Base-by-base conservation (phyloP, 2,888 invertebrate species). In the Agonopterix subpropinquella region DNA sequence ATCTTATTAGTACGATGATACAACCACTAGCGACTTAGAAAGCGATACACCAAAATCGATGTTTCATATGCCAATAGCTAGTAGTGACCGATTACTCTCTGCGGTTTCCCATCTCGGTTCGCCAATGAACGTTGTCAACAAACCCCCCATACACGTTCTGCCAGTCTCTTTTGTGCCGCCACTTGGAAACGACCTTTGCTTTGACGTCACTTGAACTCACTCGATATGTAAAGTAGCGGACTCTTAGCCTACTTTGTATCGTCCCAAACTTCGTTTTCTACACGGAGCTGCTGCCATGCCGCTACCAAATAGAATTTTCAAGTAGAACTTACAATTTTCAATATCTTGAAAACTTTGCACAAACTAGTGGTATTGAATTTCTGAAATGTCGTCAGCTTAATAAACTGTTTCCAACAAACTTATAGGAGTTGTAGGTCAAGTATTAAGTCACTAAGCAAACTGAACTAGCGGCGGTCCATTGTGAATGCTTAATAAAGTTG, bases 401-500 rank as follows among this genome's bases (percentile, higher is more conserved):
- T 28, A 28, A 28, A 28, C 28, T 28, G 28, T 28, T 28, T 28
- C 28, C 28, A 28, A 28, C 28, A 28, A 28, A 28, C 5, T 28
- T 28, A 28, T 28, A 28, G 28, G 5, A 28, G 28, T 28, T 28
- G 28, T 28, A 39, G 39, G 39, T 39, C 39, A 39, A n/a, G 39
- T 39, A 9, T 9, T 15, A 65, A 59, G 62, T 28, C 58, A 57
- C 54, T 55, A 64, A 66, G 56, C 59, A 54, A 63, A 63, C 63
- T 57, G 59, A 67, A 65, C 62, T 62, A 57, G 54, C 60, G 47
- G 53, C 53, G 62, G 67, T 67, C 64, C 66, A 63, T 67, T 63
- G 59, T 76, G 73, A 76, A 75, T 77, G 70, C 67, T 70, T 65
- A 67, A 78, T 69, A 60, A 56, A 47, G 56, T 56, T 53, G 55